These are phyloP conservation scores for Bibio marci DNA, from an alignment of 2,888 invertebrate species.

Conservation along the genomic window DNA sequence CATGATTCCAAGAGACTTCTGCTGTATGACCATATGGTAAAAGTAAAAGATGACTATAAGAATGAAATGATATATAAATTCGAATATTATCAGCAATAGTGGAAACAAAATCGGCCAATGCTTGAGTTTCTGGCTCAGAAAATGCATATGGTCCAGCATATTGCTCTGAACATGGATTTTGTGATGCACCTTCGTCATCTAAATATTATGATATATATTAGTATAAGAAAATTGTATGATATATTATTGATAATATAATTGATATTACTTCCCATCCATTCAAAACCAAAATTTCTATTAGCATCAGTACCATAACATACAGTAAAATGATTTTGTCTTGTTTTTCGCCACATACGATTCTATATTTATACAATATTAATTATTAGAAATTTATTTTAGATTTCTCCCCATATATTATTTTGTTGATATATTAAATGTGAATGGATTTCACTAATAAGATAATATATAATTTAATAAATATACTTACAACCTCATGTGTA, in stretches of 20 bases:
- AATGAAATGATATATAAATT: slow-evolving; percentile 42
- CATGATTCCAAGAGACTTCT: slow-evolving; percentile 30
- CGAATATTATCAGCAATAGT: slow-evolving; percentile 27
- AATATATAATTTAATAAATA: background rate
- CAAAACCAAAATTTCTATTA: slow-evolving; percentile 25
- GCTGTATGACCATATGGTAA: slow-evolving; percentile 39
- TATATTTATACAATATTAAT: slow-evolving; percentile 14
- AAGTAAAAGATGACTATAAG: slow-evolving; percentile 42
- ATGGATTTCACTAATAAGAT: background rate
- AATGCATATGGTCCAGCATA: slow-evolving; percentile 35
- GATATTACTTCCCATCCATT: slow-evolving; percentile 22
- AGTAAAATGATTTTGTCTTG: slow-evolving; percentile 32
- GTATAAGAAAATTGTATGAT: slow-evolving; percentile 62
- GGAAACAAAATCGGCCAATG: slow-evolving; percentile 30
- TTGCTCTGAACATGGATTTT: slow-evolving; percentile 25
- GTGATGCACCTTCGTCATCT: slow-evolving; percentile 29
- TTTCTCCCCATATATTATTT: too few relatives aligned
- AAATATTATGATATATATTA: too few relatives aligned
- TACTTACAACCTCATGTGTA: slow-evolving; percentile 41
- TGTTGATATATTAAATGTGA: too few relatives aligned
- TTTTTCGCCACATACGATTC: slow-evolving; percentile 52
- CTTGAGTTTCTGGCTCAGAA: slow-evolving; percentile 36
- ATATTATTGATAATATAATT: slow-evolving; percentile 61
- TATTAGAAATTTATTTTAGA: background rate
- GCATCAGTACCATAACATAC: slow-evolving; percentile 23